Conservation (phyloP, 2,797 vertebrate genomes). For the Sebastes vulpes region DNA sequence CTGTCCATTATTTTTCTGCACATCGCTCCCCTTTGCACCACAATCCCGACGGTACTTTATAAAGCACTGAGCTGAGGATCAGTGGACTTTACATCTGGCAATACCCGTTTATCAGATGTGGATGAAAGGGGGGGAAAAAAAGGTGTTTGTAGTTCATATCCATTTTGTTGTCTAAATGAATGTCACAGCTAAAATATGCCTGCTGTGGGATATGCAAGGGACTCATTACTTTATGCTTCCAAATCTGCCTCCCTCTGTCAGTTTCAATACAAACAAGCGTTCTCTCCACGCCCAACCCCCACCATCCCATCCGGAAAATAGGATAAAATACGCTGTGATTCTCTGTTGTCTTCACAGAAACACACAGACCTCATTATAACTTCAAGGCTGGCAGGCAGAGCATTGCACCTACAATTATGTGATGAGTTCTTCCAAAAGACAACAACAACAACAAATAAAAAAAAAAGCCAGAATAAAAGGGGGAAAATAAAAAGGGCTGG, state of each 20-base stretch:
- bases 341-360: slow-evolving; percentile 79
- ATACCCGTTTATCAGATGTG: slow-evolving; percentile 58
- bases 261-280: slow-evolving; percentile 81
- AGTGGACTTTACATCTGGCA: slow-evolving; percentile 48
- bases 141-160: slow-evolving; percentile 60
- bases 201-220: slow-evolving; percentile 75
- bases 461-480: slow-evolving; percentile 30
- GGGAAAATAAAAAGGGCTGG: slow-evolving; percentile 53
- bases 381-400: slow-evolving; percentile 81
- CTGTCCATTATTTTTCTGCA: slow-evolving; percentile 23
- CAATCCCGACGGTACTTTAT: slow-evolving; percentile 13
- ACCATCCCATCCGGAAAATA: slow-evolving; percentile 71
- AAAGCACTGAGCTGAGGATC: slow-evolving; percentile 35
- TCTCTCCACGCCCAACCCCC: slow-evolving; percentile 36
- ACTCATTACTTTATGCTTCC: slow-evolving; percentile 79
- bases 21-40: slow-evolving; percentile 9
- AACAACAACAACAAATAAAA: slow-evolving; percentile 52
- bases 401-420: slow-evolving; percentile 81
- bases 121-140: slow-evolving; percentile 47
- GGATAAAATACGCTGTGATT: slow-evolving; percentile 80
- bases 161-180: slow-evolving; percentile 78
- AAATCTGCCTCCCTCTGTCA: slow-evolving; percentile 79
- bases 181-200: slow-evolving; percentile 79
- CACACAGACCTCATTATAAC: slow-evolving; percentile 86
- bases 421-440: slow-evolving; percentile 71